Conservation (phyloP, 2,113 vertebrate species). For the Nibea coibor region DNA sequence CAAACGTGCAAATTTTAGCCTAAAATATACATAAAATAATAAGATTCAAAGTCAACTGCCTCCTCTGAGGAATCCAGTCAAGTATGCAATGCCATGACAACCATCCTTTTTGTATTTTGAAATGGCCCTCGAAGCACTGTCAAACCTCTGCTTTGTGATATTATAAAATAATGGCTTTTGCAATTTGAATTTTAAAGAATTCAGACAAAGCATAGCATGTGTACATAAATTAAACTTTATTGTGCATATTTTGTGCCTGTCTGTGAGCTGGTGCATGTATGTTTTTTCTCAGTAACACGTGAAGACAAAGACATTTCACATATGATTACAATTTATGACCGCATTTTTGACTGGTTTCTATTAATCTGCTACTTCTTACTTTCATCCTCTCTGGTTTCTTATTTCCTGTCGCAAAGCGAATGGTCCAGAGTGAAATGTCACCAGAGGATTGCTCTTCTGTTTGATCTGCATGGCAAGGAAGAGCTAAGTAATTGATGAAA, state of each 20-base stretch:
- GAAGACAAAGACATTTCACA: constrained; percentile 57
- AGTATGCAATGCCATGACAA: neutral
- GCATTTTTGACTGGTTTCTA: constrained; percentile 64
- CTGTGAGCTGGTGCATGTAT: constrained; percentile 5
- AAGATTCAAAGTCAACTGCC: neutral
- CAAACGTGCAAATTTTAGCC: neutral
- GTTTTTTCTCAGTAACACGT: constrained; percentile 45
- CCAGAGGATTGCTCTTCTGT: constrained; percentile 18
- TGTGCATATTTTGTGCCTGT: constrained; percentile 1
- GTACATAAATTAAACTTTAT: neutral
- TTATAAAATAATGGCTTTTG: neutral
- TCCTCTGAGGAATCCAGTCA: neutral
- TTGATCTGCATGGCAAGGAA: constrained; percentile 62
- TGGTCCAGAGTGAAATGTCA: constrained; percentile 34
- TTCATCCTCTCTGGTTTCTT: constrained; percentile 23
- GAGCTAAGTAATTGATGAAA: constrained; percentile 79
- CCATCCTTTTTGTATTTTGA: neutral
- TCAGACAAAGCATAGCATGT: neutral
- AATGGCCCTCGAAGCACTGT: neutral
- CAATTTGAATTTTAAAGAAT: neutral
- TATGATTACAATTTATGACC: constrained; percentile 72
- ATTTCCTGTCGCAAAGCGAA: constrained; percentile 29
- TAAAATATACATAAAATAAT: neutral
- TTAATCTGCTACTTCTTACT: constrained; percentile 50
- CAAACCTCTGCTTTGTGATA: neutral